These are phyloP conservation scores for Cephalopterus ornatus DNA, from an alignment of 2,113 vertebrate genomes.

Conservation along the genomic window DNA sequence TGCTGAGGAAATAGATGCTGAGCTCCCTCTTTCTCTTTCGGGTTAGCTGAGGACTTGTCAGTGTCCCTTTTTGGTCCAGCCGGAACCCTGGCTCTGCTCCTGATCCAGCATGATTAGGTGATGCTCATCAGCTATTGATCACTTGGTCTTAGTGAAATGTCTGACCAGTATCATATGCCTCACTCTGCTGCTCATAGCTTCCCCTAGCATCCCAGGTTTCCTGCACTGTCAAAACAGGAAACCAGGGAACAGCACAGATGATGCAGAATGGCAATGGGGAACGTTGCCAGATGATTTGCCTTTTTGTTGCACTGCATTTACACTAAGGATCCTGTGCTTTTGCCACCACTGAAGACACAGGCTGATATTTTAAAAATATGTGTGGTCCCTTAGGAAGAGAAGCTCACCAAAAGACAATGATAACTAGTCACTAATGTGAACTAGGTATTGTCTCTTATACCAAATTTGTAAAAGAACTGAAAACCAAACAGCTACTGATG, in stretches of 20 bases:
- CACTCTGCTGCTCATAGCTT: not conserved
- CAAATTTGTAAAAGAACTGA: not conserved
- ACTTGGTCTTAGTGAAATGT: not conserved
- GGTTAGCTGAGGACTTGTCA: not conserved
- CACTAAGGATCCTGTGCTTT: not conserved
- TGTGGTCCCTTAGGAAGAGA: not conserved
- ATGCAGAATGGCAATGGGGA: not conserved
- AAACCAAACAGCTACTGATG: not conserved
- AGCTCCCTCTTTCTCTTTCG: not conserved
- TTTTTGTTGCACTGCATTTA: not conserved
- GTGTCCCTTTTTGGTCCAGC: not conserved
- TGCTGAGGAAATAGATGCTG: not conserved
- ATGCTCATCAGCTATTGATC: not conserved
- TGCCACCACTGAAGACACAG: not conserved
- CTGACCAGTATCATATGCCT: not conserved
- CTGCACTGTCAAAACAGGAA: not conserved
- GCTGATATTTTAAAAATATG: not conserved
- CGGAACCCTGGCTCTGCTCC: not conserved
- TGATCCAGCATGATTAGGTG: not conserved
- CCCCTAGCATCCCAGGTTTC: fast-evolving
- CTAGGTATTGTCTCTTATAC: not conserved
- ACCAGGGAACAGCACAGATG: not conserved
- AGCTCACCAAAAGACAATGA: not conserved
- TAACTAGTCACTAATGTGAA: not conserved
- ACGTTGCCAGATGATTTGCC: not conserved